Conservation (phyloP, 2,113 vertebrate genomes). For the Syngnathus floridae region DNA sequence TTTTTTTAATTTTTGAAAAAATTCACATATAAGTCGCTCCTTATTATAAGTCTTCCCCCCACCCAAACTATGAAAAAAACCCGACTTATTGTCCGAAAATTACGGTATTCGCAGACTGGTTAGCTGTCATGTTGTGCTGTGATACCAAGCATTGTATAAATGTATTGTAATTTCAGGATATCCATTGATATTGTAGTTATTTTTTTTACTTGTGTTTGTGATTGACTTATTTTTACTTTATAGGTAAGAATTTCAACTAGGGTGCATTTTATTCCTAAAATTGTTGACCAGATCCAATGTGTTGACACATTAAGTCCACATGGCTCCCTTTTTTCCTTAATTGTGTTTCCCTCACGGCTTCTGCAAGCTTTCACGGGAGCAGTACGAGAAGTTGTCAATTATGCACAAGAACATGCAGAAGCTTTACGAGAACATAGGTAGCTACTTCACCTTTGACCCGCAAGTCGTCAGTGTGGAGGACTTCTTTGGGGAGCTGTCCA, state of each 20-base stretch:
- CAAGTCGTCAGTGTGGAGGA: slow-evolving; percentile 84
- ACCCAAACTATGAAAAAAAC: too few relatives aligned
- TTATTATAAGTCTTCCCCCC: too few relatives aligned
- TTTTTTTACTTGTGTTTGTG: not conserved
- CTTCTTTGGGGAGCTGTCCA: slow-evolving; percentile 88
- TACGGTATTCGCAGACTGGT: not conserved
- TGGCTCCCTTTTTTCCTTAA: slow-evolving; percentile 71
- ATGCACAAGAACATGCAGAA: slow-evolving; percentile 98
- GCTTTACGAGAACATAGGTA: slow-evolving; percentile 86
- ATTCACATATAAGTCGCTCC: too few relatives aligned
- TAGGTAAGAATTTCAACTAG: too few relatives aligned
- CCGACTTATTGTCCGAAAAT: too few relatives aligned
- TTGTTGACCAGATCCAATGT: not conserved
- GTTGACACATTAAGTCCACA: slow-evolving; percentile 4
- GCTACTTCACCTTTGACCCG: slow-evolving; percentile 86
- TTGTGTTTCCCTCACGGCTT: slow-evolving; percentile 77
- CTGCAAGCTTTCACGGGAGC: slow-evolving; percentile 82
- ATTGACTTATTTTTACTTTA: not conserved
- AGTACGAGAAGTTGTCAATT: slow-evolving; percentile 87
- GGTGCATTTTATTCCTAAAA: not conserved
- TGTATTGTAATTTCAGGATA: not conserved
- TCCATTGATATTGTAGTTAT: not conserved
- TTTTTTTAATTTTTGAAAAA: too few relatives aligned
- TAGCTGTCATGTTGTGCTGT: not conserved
- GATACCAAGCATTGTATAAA: not conserved